Base-by-base conservation (phyloP, 1,140 invertebrate genomes). In the Pemphigus obesinymphae region DNA sequence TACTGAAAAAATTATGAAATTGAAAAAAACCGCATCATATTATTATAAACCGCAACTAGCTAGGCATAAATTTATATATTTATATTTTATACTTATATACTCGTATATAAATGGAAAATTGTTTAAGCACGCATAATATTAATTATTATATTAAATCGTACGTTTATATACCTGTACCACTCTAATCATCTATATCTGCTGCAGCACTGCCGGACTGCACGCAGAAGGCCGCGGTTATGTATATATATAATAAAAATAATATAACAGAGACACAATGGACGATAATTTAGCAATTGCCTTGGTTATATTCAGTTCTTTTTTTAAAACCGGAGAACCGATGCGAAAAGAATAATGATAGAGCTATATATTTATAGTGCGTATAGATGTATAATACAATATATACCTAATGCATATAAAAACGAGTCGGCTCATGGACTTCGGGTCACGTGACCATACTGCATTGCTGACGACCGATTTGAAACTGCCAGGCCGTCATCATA, bases 261-360 rank as follows among this genome's bases (percentile, higher is more conserved):
- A 63, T 37, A n/a, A 75, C 13, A 75, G 48, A 48, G 48, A 75
- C 31, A 78, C 75, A 78, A 78, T 78, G 75, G 75, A 78, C 53
- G 75, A 78, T 78, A 78, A 80, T 80, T 80, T 63, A 80, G 76
- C 76, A 45, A 80, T 80, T 80, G 76, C 76, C 76, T 80, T 63
- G n/a, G n/a, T 80, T 80, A 37, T 13, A 13, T 13, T 7, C 75
- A 55, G 75, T 78, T 78, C 20, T 70, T 73, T n/a, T n/a, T 50
- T 73, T 73, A 73, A 63, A 63, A 45, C 55, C 34, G 37, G 40
- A 53, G 37, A 45, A 63, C 40, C 55, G 50, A 80, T 45, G 76
- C 55, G 37, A 80, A 80, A 80, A 80, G 76, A 80, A 80, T 80
- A 80, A 45, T 43, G 76, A 80, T 61, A 29, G 17, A 45, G 17